These are phyloP conservation scores for Ciconia stormi DNA, from an alignment of 2,113 vertebrate species.

Conservation along the genomic window DNA sequence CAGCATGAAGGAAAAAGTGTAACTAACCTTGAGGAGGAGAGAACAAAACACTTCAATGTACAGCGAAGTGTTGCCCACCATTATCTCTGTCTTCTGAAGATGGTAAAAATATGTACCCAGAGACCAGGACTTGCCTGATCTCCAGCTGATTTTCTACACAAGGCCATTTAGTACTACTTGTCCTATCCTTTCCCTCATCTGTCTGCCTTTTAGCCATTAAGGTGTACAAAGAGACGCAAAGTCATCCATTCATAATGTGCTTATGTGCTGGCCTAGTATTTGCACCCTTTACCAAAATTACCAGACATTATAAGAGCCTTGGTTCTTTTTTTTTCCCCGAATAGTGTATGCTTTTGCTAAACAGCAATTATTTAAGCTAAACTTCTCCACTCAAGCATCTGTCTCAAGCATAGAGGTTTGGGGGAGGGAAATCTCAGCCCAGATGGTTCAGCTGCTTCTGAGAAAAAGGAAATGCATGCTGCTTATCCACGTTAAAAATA, in stretches of 20 bases:
- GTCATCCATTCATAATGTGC: not conserved
- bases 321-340: not conserved
- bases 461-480: not conserved
- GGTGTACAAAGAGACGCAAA: not conserved
- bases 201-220: not conserved
- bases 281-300: not conserved
- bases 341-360: not conserved
- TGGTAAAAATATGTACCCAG: not conserved
- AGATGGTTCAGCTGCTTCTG: not conserved
- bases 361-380: not conserved
- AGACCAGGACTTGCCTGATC: not conserved
- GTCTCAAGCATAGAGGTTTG: not conserved
- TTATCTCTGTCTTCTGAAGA: not conserved
- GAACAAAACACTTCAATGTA: not conserved
- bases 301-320: not conserved
- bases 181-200: not conserved
- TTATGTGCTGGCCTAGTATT: not conserved
- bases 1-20: not conserved
- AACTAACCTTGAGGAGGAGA: not conserved
- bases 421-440: not conserved
- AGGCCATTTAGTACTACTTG: not conserved
- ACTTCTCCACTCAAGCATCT: not conserved
- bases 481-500: not conserved
- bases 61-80: not conserved
- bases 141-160: not conserved